phyloP scores from a whole-genome alignment of 2,797 vertebrate species.

The Enteromius trimaculatus region DNA sequence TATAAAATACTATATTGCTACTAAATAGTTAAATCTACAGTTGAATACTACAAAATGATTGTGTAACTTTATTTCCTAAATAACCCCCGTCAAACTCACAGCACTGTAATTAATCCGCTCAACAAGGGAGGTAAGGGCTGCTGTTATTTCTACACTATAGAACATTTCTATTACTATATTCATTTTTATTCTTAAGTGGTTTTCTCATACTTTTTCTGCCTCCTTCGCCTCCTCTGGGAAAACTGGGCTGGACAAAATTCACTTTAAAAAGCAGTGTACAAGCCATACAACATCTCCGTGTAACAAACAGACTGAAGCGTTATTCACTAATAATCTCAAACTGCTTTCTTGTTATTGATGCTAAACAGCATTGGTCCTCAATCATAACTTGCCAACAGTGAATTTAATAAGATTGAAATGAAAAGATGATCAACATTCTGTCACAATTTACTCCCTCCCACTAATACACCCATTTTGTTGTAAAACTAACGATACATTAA shows the following conservation, averaged over 20 bases:
- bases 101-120: not conserved
- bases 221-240: not conserved
- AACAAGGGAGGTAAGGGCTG: not conserved
- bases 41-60: not conserved
- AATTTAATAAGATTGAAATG: not conserved
- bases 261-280: not conserved
- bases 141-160: not conserved
- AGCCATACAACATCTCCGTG: not conserved
- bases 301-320: not conserved
- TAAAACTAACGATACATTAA: not conserved
- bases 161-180: no score
- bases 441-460: not conserved
- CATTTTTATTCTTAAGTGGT: not conserved
- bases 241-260: not conserved
- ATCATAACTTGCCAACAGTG: not conserved
- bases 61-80: not conserved
- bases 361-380: not conserved
- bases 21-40: not conserved
- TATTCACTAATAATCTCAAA: not conserved
- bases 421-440: not conserved
- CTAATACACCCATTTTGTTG: not conserved
- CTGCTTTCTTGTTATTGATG: not conserved
- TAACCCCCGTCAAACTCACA: no score
- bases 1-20: no score
- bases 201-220: not conserved